phyloP scores from a whole-genome alignment of 2,888 invertebrate genomes.

The Drosophila imparisetae region DNA sequence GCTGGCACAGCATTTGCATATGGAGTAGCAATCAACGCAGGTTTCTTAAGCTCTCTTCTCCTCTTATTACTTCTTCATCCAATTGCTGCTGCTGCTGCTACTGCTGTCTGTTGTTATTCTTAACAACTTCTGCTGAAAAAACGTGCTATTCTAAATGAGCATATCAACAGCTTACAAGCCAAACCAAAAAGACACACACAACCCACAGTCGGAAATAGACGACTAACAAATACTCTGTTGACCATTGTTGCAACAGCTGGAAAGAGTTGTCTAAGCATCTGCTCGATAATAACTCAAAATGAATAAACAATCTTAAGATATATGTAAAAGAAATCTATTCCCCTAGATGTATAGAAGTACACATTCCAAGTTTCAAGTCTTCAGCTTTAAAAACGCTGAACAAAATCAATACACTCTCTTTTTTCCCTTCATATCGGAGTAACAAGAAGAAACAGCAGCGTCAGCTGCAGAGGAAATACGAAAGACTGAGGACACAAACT shows the following conservation, averaged over 20 bases:
- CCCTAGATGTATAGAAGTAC: too few species aligned
- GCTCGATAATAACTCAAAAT: background rate
- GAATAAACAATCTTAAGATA: too few species aligned
- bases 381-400: background rate
- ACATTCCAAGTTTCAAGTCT: background rate
- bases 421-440: conserved; percentile 16
- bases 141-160: conserved; percentile 81
- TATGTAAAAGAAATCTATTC: too few species aligned
- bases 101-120: conserved; percentile 39
- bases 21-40: conserved; percentile 60
- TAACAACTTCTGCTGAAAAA: conserved; percentile 81
- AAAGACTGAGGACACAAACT: conserved; percentile 67
- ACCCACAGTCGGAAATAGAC: conserved; percentile 7
- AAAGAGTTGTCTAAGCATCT: background rate
- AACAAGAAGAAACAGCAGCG: conserved; percentile 21
- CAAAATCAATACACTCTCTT: conserved; percentile 8
- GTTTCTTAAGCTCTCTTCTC: background rate
- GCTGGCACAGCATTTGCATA: conserved; percentile 54
- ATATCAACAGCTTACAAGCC: conserved; percentile 79
- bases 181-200: conserved; percentile 39
- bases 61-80: conserved; percentile 8
- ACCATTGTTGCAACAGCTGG: background rate
- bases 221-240: conserved; percentile 2
- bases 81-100: conserved; percentile 13
- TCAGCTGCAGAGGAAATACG: conserved; percentile 59